Evolutionary conservation across 2,888 invertebrate genomes (phyloP).

Genomic region (Psylliodes chrysocephalus): DNA sequence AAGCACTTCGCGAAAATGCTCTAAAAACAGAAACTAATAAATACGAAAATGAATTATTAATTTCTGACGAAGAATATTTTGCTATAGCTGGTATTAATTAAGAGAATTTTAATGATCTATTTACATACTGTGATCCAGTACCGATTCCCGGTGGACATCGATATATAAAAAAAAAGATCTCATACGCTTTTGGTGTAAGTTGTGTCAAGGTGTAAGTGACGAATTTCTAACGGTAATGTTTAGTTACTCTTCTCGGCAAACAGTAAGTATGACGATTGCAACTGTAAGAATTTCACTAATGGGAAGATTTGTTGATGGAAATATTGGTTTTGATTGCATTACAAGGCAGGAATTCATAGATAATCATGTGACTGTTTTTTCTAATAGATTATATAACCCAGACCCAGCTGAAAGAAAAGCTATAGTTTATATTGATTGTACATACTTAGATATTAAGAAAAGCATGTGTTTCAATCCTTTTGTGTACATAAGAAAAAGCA

Average conservation of each 20-base stretch:
- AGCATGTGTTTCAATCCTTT: background rate
- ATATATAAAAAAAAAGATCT: slow-evolving; percentile 8
- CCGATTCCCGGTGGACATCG: background rate
- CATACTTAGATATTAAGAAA: background rate
- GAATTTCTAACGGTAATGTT: background rate
- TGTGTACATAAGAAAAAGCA: background rate
- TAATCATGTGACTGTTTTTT: background rate
- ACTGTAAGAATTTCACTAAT: background rate
- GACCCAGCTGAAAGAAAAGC: background rate
- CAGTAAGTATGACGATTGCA: slow-evolving; percentile 9
- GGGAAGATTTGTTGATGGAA: background rate
- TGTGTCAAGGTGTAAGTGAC: background rate
- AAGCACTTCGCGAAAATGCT: background rate
- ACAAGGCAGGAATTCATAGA: background rate
- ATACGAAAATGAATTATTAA: background rate
- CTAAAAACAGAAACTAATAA: background rate
- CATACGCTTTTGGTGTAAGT: background rate
- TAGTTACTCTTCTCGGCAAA: background rate
- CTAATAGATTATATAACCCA: background rate
- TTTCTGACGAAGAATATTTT: background rate
- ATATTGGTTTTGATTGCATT: background rate
- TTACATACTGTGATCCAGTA: slow-evolving; percentile 17
- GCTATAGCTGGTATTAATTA: background rate
- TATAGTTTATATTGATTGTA: background rate
- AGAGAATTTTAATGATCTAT: slow-evolving; percentile 6